Base-by-base conservation (phyloP, 2,113 vertebrate genomes). In the Origma solitaria region DNA sequence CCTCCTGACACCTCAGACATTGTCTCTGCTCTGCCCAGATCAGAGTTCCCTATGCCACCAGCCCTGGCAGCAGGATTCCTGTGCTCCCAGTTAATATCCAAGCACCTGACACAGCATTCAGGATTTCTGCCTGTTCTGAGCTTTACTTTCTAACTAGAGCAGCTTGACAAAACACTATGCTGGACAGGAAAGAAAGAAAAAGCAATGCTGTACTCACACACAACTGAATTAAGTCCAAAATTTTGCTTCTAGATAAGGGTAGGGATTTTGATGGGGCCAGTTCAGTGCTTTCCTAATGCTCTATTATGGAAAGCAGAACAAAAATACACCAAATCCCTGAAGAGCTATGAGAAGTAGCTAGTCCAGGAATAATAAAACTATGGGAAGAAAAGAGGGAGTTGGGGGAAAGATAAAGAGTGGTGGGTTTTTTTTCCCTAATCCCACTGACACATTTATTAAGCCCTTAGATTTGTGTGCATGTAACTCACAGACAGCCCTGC, bases 281-380 rank as follows among this genome's bases (percentile, higher is more conserved):
- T 72, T 93, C 90, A 79, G 76, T 65, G 51, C 45, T 91, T 75
- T 82, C 57, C 77, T 86, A 90, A 93, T 35, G 60, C n/a, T 88
- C 88, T 90, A 0, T 71, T 40, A 78, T 12, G 45, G 72, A 68
- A 75, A 91, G 47, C 33, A 95, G 93, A 93, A 93, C 76, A 92
- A 94, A 95, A 95, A 62, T n/a, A 70, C 28, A 77, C n/a, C 56
- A 92, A 83, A 95, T 79, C 94, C 72, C 61, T 54, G 45, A 91
- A 96, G 90, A 94, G 69, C 83, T 51, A 19, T 14, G 40, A 81
- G 69, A 84, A 72, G 70, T 56, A 91, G 86, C 91, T 53, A 91
- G 72, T 57, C 77, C 82, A 93, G 69, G 72, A 83, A 92, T 64
- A 94, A 91, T 23, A 69, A 94, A 85, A 42, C 35, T 76, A 73